Evolutionary conservation across 2,888 invertebrate species (phyloP).

Genomic region (Troides aeacus): DNA sequence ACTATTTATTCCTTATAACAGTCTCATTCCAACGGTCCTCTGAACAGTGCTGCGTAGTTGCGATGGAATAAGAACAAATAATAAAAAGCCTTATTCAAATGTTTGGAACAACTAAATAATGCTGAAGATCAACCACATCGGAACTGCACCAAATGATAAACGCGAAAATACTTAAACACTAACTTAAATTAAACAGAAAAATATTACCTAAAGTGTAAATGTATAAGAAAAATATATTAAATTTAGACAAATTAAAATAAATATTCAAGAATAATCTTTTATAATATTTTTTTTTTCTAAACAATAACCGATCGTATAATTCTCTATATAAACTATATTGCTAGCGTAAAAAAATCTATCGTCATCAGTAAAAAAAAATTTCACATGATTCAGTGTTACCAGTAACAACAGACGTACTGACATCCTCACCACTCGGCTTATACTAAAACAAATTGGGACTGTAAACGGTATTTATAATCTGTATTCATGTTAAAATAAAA

Average conservation of each 20-base stretch:
- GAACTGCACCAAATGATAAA: constrained; percentile 71
- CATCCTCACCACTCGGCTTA: no score
- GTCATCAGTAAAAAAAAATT: background rate
- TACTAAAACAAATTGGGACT: no score
- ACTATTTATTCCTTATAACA: constrained; percentile 67
- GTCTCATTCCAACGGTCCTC: constrained; percentile 51
- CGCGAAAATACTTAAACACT: constrained; percentile 62
- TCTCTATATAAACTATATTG: background rate
- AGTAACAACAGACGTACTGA: no score
- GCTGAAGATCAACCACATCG: constrained; percentile 53
- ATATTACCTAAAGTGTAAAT: constrained; percentile 49
- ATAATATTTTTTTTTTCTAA: no score
- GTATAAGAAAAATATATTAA: constrained; percentile 53
- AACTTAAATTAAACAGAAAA: constrained; percentile 46
- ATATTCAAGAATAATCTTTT: constrained; percentile 43
- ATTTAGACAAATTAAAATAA: constrained; percentile 60
- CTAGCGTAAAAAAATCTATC: constrained; percentile 3
- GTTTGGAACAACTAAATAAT: constrained; percentile 39
- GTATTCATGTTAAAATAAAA: constrained; percentile 1
- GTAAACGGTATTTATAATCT: no score
- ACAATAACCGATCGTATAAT: no score
- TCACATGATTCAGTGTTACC: no score
- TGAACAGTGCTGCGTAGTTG: constrained; percentile 45
- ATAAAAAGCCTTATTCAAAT: constrained; percentile 42
- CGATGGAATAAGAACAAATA: constrained; percentile 50